These are phyloP conservation scores for Criorhina ranunculi DNA, from an alignment of 2,888 invertebrate species.

Conservation along the genomic window DNA sequence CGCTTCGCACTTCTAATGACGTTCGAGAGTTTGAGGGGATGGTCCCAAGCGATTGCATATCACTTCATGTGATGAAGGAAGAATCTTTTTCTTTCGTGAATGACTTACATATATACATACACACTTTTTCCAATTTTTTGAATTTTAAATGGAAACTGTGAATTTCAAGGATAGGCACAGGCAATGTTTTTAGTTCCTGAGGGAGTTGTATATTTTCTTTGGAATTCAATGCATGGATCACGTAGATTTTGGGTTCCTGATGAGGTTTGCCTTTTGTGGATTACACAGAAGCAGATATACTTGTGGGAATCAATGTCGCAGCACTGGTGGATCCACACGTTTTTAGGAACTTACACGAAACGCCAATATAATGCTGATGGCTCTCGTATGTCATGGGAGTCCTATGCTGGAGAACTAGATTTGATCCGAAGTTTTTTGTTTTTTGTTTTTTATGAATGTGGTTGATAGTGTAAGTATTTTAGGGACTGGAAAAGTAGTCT, in stretches of 20 bases:
- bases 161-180: background rate
- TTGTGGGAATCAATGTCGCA: conserved; percentile 36
- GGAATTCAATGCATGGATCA: conserved; percentile 29
- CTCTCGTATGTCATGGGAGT: conserved; percentile 10
- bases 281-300: background rate
- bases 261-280: conserved; percentile 1
- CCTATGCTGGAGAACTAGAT: conserved; percentile 4
- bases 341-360: background rate
- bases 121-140: background rate
- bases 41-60: conserved; percentile 62
- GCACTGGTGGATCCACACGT: conserved; percentile 10
- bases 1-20: conserved; percentile 45
- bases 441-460: background rate
- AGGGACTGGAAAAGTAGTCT: background rate
- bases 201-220: conserved; percentile 18
- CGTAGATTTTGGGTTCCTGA: conserved; percentile 16
- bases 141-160: conserved; percentile 11
- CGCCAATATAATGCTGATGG: conserved; percentile 10
- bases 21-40: conserved; percentile 27
- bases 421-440: background rate
- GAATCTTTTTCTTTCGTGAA: conserved; percentile 24
- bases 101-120: conserved; percentile 11
- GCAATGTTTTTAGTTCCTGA: conserved; percentile 5
- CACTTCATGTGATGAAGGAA: conserved; percentile 57
- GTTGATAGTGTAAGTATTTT: background rate